These are phyloP conservation scores for Alligator mississippiensis DNA, from an alignment of 2,113 vertebrate genomes.

Conservation along the genomic window DNA sequence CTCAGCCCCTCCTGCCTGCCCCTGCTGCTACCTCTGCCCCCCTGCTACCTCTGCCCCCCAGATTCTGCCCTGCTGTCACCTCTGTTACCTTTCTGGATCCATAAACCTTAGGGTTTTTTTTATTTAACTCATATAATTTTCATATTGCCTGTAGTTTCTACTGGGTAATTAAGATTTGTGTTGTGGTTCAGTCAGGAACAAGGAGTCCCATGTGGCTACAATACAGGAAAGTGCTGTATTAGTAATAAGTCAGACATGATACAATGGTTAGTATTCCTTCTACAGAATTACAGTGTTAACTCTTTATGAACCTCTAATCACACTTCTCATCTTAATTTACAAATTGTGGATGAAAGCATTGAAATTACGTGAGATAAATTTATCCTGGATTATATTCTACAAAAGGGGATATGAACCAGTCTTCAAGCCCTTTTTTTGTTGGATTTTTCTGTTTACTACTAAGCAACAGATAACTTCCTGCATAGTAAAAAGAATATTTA, in stretches of 20 bases:
- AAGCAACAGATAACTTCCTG: not conserved
- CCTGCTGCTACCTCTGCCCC: too few relatives aligned
- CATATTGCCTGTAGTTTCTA: not conserved
- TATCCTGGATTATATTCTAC: not conserved
- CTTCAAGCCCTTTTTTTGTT: not conserved
- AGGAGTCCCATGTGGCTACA: not conserved
- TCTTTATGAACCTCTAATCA: not conserved
- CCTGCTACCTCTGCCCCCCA: too few relatives aligned
- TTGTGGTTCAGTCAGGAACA: not conserved
- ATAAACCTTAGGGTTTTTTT: not conserved
- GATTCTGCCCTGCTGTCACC: too few relatives aligned
- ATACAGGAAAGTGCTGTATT: not conserved
- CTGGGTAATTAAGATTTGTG: not conserved
- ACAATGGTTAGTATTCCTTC: not conserved
- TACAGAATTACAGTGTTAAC: not conserved
- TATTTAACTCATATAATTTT: not conserved
- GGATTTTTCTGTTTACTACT: not conserved
- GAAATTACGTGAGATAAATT: not conserved
- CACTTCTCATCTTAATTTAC: not conserved
- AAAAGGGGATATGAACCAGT: not conserved
- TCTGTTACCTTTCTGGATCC: too few relatives aligned
- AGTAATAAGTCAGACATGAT: not conserved
- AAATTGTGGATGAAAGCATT: not conserved
- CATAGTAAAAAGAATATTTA: not conserved
- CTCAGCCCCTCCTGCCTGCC: too few relatives aligned